Percentiles rank a stretch among this genome's conserved stretches.
Conservation (phyloP, 2,113 vertebrate genomes). For the Guaruba guarouba region DNA sequence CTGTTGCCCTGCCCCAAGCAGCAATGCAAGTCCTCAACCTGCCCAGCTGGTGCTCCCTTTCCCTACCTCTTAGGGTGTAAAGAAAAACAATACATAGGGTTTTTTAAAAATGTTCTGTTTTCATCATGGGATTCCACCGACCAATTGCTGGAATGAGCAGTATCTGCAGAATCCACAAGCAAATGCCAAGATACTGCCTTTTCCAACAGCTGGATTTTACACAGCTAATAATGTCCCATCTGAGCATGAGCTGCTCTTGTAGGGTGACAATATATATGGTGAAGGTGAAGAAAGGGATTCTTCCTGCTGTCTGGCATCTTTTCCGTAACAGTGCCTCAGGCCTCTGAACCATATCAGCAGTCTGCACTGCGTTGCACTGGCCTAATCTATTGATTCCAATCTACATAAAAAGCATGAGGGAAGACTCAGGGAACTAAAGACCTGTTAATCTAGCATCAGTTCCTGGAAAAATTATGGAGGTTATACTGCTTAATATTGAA, state of each 20-base stretch:
- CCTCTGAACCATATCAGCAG: background rate
- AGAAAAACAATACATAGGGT: background rate
- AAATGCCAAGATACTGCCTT: background rate
- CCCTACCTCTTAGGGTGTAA: background rate
- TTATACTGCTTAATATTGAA: background rate
- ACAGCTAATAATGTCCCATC: background rate
- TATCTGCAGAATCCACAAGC: background rate
- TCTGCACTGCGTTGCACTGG: background rate
- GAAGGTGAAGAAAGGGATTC: background rate
- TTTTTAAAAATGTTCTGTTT: background rate
- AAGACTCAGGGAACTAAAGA: background rate
- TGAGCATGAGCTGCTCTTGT: background rate
- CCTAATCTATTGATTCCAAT: background rate
- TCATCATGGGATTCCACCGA: rapidly evolving
- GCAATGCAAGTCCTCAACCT: background rate
- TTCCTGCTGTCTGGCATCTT: background rate
- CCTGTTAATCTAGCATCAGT: background rate
- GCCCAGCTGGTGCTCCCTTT: background rate
- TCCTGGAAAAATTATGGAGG: background rate
- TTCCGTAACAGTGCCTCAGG: background rate
- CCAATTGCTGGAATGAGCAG: background rate
- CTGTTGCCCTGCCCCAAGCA: background rate
- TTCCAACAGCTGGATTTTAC: background rate
- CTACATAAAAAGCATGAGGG: background rate
- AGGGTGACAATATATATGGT: background rate